phyloP scores from a whole-genome alignment of 2,113 vertebrate genomes.

The Egretta garzetta region DNA sequence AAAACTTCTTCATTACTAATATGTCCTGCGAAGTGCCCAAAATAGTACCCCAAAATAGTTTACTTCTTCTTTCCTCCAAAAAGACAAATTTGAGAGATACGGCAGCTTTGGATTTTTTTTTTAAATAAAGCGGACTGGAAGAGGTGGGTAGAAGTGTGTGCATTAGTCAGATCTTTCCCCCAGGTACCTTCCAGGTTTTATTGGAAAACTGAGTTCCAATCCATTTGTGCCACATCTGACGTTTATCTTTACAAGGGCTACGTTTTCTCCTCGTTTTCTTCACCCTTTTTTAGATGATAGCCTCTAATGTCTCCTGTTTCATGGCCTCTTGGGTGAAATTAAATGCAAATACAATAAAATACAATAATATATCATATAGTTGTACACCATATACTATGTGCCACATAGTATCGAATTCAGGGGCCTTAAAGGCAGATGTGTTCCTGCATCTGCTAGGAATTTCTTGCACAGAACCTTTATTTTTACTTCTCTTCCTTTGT shows the following conservation, averaged over 20 bases:
- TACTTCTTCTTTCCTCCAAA: neutral
- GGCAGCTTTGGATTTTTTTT: neutral
- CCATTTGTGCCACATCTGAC: neutral
- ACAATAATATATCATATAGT: accelerated
- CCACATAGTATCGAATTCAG: neutral
- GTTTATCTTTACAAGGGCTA: neutral
- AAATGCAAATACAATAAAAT: neutral
- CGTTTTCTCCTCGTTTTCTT: neutral
- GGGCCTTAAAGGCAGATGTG: neutral
- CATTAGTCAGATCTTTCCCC: neutral
- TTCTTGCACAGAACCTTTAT: neutral
- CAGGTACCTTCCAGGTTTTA: neutral
- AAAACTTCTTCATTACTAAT: neutral
- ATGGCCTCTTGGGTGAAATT: neutral
- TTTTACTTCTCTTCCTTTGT: neutral
- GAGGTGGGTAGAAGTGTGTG: neutral
- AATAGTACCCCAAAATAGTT: neutral
- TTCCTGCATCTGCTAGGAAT: neutral
- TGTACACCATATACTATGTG: neutral
- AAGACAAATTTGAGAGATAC: neutral
- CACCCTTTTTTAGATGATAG: neutral
- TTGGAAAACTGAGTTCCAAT: neutral
- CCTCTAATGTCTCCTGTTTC: neutral
- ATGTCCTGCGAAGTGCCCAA: neutral
- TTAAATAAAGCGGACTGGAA: neutral